These are phyloP conservation scores for Acutogordius australiensis DNA, from an alignment of 2,888 invertebrate genomes.

Conservation along the genomic window DNA sequence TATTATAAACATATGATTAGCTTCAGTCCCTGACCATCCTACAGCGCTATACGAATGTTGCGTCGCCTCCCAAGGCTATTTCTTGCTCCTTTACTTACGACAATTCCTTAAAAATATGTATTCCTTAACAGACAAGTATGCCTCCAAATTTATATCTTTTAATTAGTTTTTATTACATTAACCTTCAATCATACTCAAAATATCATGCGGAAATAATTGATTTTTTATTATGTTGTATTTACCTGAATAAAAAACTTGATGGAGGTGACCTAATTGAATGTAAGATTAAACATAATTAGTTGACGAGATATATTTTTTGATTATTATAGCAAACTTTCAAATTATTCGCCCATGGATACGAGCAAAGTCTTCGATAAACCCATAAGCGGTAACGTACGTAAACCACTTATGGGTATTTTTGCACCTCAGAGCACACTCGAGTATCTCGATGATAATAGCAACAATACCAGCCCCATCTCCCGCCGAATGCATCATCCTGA, in stretches of 20 bases:
- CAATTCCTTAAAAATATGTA: slow-evolving; percentile 86
- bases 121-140: slow-evolving; percentile 49
- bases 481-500: slow-evolving; percentile 30
- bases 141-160: too few relatives aligned
- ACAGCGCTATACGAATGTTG: slow-evolving; percentile 53
- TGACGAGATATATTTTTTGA: too few relatives aligned
- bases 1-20: too few relatives aligned
- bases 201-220: too few relatives aligned
- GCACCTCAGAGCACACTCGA: slow-evolving; percentile 61
- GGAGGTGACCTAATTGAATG: too few relatives aligned
- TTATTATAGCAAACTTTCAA: slow-evolving; percentile 55
- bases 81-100: slow-evolving; percentile 62
- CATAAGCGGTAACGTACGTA: slow-evolving; percentile 39
- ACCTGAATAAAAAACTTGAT: too few relatives aligned
- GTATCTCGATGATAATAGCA: too few relatives aligned
- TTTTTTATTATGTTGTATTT: too few relatives aligned
- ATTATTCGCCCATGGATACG: slow-evolving; percentile 79
- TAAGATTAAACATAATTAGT: too few relatives aligned
- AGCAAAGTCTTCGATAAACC: slow-evolving; percentile 86
- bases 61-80: slow-evolving; percentile 70
- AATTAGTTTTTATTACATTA: neutral
- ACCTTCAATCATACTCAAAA: neutral
- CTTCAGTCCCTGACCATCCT: slow-evolving; percentile 42
- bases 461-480: too few relatives aligned
- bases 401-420: slow-evolving; percentile 46